Conservation (phyloP, 2,113 vertebrate species). For the Empidonax alnorum region DNA sequence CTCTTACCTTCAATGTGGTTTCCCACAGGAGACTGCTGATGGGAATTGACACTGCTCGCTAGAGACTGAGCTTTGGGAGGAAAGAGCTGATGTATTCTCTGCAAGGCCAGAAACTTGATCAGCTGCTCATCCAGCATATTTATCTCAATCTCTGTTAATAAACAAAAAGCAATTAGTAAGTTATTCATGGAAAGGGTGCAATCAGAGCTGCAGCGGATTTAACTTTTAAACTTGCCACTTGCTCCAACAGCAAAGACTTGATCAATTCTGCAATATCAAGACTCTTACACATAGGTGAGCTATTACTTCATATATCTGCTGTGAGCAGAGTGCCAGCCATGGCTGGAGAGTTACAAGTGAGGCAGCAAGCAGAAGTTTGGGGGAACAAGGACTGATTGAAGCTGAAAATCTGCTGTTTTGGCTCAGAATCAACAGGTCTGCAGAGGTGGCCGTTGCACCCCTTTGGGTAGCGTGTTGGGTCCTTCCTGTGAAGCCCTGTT, state of each 20-base stretch:
- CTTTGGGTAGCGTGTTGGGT: neutral
- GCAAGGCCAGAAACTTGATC: slow-evolving; percentile 94
- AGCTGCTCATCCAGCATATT: slow-evolving; percentile 91
- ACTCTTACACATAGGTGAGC: neutral
- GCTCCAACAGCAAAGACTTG: neutral
- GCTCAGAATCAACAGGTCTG: neutral
- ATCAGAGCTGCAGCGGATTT: neutral
- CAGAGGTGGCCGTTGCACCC: neutral
- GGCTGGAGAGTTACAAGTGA: neutral
- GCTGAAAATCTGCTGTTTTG: neutral
- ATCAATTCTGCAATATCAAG: neutral
- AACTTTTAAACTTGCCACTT: neutral
- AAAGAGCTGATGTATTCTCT: slow-evolving; percentile 96
- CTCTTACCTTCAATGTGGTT: slow-evolving; percentile 80
- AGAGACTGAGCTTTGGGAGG: slow-evolving; percentile 83
- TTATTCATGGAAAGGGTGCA: neutral
- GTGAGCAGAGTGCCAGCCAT: neutral
- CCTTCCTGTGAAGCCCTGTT: neutral
- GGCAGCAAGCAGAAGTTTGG: neutral
- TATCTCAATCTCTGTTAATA: slow-evolving; percentile 88
- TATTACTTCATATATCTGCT: neutral
- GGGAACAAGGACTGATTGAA: neutral
- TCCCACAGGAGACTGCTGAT: slow-evolving; percentile 72
- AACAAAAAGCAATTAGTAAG: slow-evolving; percentile 67
- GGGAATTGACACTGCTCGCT: slow-evolving; percentile 68